Evolutionary conservation across 1,140 invertebrate genomes (phyloP), one percentile per base, ranked within the genome.

Genomic region (Heliconius congener): DNA sequence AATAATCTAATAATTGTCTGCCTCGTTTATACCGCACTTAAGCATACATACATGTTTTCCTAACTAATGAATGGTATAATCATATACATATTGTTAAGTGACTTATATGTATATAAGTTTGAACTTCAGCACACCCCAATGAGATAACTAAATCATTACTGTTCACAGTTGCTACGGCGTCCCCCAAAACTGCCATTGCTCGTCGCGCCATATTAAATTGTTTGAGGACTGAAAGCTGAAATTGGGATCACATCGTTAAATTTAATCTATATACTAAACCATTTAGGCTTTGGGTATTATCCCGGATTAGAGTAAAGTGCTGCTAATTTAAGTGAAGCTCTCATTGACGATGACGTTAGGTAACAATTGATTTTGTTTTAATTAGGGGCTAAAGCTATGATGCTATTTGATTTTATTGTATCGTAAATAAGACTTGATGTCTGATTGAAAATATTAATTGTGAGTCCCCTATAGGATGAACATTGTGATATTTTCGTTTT

Each of bases 221-320:
- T 83, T 80, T 77, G 78, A 83, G 73, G 66, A 75, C 78, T 84
- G 79, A 84, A 82, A 87, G 87, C 85, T 84, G 81, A 88, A 91
- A 89, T 87, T 85, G 83, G 86, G 85, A 90, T 89, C 85, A 88
- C 85, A 85, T 89, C 84, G 84, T 89, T 89, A 89, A 88, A 89
- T 90, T 89, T 90, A 90, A 90, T 89, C 87, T 87, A 86, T 87
- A 87, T 87, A 85, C 88, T 88, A 87, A 91, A 88, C 81, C 87
- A 84, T 89, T 90, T 89, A 82, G 83, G 83, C 82, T 82, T 80
- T 82, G 66, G 57, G 77, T 80, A 77, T 81, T 78, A 83, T 82
- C 79, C 79, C 52, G 74, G 79, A 80, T 80, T 80, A 76, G 75
- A 76, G n/a, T 74, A 83, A 79, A 81, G 82, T 83, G 77, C 57